A percentile compares a stretch with the other conserved stretches of the same genome.
Evolutionary conservation across 2,888 invertebrate species (phyloP).

Genomic region (Meta bourneti): DNA sequence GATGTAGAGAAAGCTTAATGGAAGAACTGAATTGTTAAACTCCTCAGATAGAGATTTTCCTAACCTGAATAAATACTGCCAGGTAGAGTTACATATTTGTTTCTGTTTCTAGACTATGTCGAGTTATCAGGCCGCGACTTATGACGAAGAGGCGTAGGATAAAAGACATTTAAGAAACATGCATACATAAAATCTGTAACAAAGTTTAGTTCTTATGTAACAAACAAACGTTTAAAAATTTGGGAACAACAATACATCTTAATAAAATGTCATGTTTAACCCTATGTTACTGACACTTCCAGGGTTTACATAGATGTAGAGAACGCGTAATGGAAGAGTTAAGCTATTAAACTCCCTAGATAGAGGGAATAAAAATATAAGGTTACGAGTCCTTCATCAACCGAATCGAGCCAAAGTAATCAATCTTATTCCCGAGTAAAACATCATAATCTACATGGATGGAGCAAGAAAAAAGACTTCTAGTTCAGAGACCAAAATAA

Average conservation of each 20-base stretch:
- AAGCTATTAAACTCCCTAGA: not conserved
- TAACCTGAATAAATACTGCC: no score
- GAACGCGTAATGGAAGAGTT: not conserved
- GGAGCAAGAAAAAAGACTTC: not conserved
- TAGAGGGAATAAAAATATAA: not conserved
- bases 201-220: not conserved
- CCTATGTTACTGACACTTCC: not conserved
- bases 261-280: not conserved
- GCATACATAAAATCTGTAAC: not conserved
- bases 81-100: no score
- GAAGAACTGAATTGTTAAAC: no score
- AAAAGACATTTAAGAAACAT: no score
- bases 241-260: not conserved
- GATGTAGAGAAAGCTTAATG: no score
- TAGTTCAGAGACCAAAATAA: not conserved
- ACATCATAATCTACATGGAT: not conserved
- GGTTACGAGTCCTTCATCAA: not conserved
- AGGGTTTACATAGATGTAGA: not conserved
- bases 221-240: not conserved
- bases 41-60: no score
- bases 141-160: no score
- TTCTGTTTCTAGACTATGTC: no score
- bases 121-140: no score
- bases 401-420: not conserved
- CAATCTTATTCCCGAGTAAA: not conserved